Evolutionary conservation across 2,888 invertebrate species (phyloP).

Genomic region (Ichneumon xanthorius): DNA sequence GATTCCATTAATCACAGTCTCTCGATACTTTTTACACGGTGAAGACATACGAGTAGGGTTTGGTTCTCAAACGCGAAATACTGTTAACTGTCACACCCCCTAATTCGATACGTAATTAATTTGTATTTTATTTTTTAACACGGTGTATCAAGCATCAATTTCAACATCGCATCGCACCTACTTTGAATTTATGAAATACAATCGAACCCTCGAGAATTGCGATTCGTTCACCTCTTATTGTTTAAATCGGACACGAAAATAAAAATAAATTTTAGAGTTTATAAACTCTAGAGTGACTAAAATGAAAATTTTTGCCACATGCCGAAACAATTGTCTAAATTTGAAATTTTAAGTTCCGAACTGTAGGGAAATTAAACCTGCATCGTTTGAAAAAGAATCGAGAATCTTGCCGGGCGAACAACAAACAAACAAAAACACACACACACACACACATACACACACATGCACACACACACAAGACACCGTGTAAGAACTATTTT

Average conservation of each 20-base stretch:
- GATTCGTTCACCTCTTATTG: slow-evolving; percentile 39
- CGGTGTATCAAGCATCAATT: not conserved
- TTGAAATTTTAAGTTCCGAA: slow-evolving; percentile 25
- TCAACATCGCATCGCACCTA: not conserved
- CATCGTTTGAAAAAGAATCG: slow-evolving; percentile 2
- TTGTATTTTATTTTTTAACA: not conserved
- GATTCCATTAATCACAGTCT: slow-evolving; percentile 73
- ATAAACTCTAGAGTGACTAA: not conserved
- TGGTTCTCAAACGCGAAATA: slow-evolving; percentile 20
- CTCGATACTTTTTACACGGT: slow-evolving; percentile 78
- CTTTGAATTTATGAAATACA: slow-evolving; percentile 35
- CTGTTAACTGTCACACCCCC: not conserved
- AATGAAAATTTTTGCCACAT: not conserved
- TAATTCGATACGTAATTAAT: slow-evolving; percentile 22
- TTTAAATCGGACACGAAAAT: slow-evolving; percentile 2
- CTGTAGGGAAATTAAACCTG: slow-evolving; percentile 18
- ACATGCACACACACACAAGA: slow-evolving; percentile 42
- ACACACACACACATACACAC: slow-evolving; percentile 2
- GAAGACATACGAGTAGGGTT: slow-evolving; percentile 46
- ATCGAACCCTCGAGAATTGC: slow-evolving; percentile 28
- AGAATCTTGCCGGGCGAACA: slow-evolving; percentile 51
- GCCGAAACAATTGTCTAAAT: not conserved
- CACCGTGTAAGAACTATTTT: slow-evolving; percentile 77
- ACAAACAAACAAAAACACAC: slow-evolving; percentile 25
- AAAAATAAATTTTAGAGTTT: not conserved